phyloP scores from a whole-genome alignment of 1,140 invertebrate genomes.

The Penaeus vannamei region DNA sequence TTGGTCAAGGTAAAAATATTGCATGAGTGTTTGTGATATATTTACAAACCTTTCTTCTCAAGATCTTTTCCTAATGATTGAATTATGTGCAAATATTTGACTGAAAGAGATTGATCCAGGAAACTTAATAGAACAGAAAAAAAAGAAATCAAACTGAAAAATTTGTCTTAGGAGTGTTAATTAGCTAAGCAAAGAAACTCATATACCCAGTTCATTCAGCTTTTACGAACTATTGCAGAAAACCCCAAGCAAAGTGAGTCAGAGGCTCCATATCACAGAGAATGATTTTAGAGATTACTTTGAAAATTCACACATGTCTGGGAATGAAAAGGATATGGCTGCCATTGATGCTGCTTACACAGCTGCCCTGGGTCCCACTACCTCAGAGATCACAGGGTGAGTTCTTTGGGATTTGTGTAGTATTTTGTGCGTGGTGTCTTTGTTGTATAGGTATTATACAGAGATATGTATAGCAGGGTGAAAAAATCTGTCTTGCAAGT shows the following conservation, averaged over 20 bases:
- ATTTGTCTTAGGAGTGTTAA: too few relatives aligned
- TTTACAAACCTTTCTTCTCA: too few relatives aligned
- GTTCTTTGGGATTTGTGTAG: neutral
- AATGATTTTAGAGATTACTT: slow-evolving; percentile 79
- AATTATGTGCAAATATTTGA: too few relatives aligned
- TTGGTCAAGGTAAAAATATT: slow-evolving; percentile 74
- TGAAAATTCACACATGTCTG: slow-evolving; percentile 79
- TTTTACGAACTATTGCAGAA: slow-evolving; percentile 73
- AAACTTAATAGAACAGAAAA: too few relatives aligned
- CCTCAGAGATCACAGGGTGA: slow-evolving; percentile 84
- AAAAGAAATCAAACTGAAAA: too few relatives aligned
- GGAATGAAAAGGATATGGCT: slow-evolving; percentile 80
- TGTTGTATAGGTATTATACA: too few relatives aligned
- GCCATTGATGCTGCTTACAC: slow-evolving; percentile 92
- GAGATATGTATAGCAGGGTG: too few relatives aligned
- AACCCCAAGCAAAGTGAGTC: slow-evolving; percentile 81
- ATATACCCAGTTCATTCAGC: too few relatives aligned
- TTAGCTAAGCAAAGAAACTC: too few relatives aligned
- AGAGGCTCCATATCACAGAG: slow-evolving; percentile 76
- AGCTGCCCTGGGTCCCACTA: slow-evolving; percentile 83
- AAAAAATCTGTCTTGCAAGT: neutral
- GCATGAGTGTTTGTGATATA: too few relatives aligned
- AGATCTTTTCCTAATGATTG: too few relatives aligned
- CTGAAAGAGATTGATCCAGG: too few relatives aligned
- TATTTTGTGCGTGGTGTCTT: slow-evolving; percentile 22